These are phyloP conservation scores for Vicugna pacos DNA, from an alignment of 2,113 vertebrate genomes.

Conservation along the genomic window DNA sequence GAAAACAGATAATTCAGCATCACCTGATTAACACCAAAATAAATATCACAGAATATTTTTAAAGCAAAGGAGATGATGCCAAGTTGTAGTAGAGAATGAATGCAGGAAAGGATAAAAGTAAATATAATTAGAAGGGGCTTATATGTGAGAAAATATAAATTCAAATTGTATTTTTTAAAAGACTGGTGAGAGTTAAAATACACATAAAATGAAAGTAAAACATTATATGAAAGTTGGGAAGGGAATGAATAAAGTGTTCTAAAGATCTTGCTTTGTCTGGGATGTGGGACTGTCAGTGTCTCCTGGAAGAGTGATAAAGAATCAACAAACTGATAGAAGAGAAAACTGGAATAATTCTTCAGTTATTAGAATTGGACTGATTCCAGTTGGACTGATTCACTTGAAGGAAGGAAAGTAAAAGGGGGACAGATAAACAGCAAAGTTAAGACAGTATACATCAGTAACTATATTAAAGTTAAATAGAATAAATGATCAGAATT, in stretches of 20 bases:
- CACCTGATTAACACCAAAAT: background rate
- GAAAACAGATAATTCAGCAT: background rate
- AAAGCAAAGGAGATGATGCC: background rate
- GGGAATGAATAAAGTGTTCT: background rate
- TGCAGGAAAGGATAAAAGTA: background rate
- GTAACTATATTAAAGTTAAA: background rate
- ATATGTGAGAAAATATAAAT: background rate
- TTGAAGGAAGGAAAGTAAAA: background rate
- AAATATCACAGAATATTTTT: background rate
- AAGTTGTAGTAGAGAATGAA: background rate
- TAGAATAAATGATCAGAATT: background rate
- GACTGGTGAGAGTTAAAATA: background rate
- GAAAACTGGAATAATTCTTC: background rate
- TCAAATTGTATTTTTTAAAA: background rate
- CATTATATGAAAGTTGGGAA: background rate
- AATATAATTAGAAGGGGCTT: background rate
- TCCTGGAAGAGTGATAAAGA: background rate
- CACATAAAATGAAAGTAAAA: background rate
- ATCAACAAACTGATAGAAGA: background rate
- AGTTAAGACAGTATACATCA: background rate
- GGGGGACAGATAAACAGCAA: background rate
- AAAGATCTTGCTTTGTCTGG: background rate
- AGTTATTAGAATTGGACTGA: background rate
- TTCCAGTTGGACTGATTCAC: background rate
- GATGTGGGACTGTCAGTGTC: background rate